Percentiles rank a stretch among this genome's conserved stretches.
Conservation (phyloP, 1,140 invertebrate genomes). For the Pararge aegeria region DNA sequence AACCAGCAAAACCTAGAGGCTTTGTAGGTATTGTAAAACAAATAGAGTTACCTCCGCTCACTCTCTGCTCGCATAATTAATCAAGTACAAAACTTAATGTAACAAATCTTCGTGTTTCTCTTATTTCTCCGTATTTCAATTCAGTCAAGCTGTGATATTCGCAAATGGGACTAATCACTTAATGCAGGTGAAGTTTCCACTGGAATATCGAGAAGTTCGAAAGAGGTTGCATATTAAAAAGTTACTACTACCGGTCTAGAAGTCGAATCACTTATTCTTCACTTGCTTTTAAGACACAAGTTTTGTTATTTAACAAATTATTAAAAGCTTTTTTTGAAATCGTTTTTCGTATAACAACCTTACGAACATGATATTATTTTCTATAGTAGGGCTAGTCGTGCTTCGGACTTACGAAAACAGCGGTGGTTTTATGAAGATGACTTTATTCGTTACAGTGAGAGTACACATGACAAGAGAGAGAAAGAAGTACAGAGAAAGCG, state of each 20-base stretch:
- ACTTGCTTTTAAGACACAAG: not conserved
- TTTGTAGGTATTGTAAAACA: not conserved
- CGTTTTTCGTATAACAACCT: too few relatives aligned
- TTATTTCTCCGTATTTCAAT: conserved; percentile 28
- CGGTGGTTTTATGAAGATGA: too few relatives aligned
- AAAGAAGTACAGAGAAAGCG: too few relatives aligned
- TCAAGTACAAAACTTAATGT: conserved; percentile 31
- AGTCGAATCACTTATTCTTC: conserved; percentile 1
- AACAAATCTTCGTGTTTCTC: conserved; percentile 17
- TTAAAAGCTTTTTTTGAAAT: too few relatives aligned
- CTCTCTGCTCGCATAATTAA: conserved; percentile 27
- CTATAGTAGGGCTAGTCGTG: too few relatives aligned
- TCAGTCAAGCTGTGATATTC: conserved; percentile 58
- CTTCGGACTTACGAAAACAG: too few relatives aligned
- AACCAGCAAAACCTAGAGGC: too few relatives aligned
- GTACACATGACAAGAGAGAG: too few relatives aligned
- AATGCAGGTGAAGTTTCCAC: conserved; percentile 65
- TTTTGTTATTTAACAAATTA: too few relatives aligned
- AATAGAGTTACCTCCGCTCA: not conserved
- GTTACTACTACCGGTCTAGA: conserved; percentile 21
- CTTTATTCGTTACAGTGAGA: too few relatives aligned
- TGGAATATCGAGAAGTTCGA: conserved; percentile 65
- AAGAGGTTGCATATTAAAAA: conserved; percentile 47
- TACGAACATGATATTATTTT: too few relatives aligned
- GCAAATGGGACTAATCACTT: conserved; percentile 75